Percentiles rank a stretch among this genome's conserved stretches.
Conservation (phyloP, 2,888 invertebrate species). For the Anoplius nigerrimus region DNA sequence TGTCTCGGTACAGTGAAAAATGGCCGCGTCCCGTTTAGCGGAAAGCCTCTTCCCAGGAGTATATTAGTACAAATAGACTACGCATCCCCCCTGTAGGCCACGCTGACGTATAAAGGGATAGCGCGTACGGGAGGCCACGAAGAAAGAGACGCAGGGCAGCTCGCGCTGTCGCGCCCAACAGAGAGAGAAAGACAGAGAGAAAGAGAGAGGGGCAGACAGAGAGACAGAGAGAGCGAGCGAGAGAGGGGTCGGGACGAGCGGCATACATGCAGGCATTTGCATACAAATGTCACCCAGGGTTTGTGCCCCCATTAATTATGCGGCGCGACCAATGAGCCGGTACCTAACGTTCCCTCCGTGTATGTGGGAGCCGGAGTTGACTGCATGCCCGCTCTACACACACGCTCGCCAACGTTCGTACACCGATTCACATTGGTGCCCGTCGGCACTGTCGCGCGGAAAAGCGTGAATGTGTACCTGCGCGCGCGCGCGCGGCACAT, state of each 20-base stretch:
- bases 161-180: slow-evolving; percentile 3
- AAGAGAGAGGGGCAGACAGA: slow-evolving; percentile 5
- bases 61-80: no score
- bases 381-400: neutral
- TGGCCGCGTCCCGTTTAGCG: no score
- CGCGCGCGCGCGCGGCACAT: neutral
- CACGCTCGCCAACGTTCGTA: neutral
- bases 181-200: slow-evolving; percentile 7
- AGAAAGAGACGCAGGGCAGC: neutral
- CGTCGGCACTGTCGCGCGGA: neutral
- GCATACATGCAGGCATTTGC: slow-evolving; percentile 54
- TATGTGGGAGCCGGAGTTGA: slow-evolving; percentile 14
- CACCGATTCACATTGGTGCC: neutral
- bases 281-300: slow-evolving; percentile 65
- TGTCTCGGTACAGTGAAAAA: no score
- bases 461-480: no score
- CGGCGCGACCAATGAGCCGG: slow-evolving; percentile 64
- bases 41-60: no score
- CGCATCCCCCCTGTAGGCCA: no score
- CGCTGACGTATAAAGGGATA: no score
- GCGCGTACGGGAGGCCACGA: no score
- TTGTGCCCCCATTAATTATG: slow-evolving; percentile 67
- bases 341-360: slow-evolving; percentile 46
- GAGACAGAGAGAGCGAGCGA: slow-evolving; percentile 11
- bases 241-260: slow-evolving; percentile 4